Evolutionary conservation across 2,797 vertebrate species (phyloP).

Genomic region (Simalia tracyae): DNA sequence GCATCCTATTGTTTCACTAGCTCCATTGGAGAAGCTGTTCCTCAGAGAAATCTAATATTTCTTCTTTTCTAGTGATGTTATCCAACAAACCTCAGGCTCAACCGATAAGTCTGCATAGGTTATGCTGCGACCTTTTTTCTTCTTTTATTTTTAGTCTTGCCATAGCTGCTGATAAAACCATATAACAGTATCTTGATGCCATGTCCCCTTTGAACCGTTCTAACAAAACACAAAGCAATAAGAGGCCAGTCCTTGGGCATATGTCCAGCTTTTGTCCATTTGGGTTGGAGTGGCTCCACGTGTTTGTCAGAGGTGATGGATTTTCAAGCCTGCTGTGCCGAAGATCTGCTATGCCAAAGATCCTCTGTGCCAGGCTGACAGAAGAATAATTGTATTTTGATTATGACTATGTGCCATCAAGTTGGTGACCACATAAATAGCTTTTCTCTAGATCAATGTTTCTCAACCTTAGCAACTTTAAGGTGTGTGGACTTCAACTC

Average conservation of each 20-base stretch:
- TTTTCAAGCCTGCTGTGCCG: background rate
- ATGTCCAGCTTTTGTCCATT: background rate
- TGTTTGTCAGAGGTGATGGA: background rate
- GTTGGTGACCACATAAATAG: background rate
- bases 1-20: slow-evolving; percentile 6
- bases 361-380: background rate
- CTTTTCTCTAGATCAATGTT: background rate
- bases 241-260: background rate
- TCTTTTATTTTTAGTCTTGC: background rate
- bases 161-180: background rate
- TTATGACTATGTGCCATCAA: background rate
- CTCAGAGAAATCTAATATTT: slow-evolving; percentile 20
- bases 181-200: background rate
- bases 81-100: background rate
- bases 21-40: background rate
- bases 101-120: background rate
- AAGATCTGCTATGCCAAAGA: background rate
- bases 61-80: background rate
- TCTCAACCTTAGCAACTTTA: background rate
- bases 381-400: background rate
- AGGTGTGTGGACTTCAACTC: background rate
- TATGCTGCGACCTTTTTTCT: background rate
- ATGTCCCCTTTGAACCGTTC: background rate
- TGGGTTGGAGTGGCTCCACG: background rate
- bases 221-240: background rate